These are phyloP conservation scores for Odontophorus gujanensis DNA, from an alignment of 2,113 vertebrate genomes.

Conservation along the genomic window DNA sequence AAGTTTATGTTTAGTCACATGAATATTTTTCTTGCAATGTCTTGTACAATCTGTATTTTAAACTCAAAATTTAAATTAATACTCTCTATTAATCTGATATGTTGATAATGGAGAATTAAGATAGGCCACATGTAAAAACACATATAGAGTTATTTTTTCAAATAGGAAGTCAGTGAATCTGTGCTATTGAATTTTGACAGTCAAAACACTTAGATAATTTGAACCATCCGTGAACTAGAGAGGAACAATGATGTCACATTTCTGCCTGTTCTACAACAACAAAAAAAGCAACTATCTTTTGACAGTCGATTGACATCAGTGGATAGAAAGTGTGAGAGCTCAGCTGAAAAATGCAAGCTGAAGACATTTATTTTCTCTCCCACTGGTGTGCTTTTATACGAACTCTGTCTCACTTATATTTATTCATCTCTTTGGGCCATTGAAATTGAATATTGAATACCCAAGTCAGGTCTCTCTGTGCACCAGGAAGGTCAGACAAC, in stretches of 20 bases:
- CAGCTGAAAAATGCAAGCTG: slow-evolving; percentile 10
- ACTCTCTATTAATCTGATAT: not conserved
- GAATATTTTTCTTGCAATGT: not conserved
- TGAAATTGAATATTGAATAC: slow-evolving; percentile 65
- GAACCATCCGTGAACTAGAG: not conserved
- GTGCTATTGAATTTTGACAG: not conserved
- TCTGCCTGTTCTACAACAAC: not conserved
- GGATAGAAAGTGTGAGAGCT: slow-evolving; percentile 8
- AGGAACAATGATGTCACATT: slow-evolving; percentile 10
- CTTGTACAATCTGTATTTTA: not conserved
- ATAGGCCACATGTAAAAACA: not conserved
- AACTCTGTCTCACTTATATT: slow-evolving; percentile 58
- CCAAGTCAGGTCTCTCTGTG: slow-evolving; percentile 45
- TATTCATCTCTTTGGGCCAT: slow-evolving; percentile 61
- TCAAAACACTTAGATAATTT: not conserved
- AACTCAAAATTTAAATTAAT: not conserved
- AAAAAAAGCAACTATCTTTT: not conserved
- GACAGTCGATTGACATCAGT: not conserved
- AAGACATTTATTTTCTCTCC: slow-evolving; percentile 63
- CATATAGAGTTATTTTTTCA: not conserved
- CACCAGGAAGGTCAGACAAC: slow-evolving; percentile 60
- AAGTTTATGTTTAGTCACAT: not conserved
- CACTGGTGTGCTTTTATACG: slow-evolving; percentile 38
- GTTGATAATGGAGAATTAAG: not conserved
- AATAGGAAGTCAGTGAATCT: not conserved